Conservation (phyloP, 2,797 vertebrate species). For the Tragelaphus oryx region DNA sequence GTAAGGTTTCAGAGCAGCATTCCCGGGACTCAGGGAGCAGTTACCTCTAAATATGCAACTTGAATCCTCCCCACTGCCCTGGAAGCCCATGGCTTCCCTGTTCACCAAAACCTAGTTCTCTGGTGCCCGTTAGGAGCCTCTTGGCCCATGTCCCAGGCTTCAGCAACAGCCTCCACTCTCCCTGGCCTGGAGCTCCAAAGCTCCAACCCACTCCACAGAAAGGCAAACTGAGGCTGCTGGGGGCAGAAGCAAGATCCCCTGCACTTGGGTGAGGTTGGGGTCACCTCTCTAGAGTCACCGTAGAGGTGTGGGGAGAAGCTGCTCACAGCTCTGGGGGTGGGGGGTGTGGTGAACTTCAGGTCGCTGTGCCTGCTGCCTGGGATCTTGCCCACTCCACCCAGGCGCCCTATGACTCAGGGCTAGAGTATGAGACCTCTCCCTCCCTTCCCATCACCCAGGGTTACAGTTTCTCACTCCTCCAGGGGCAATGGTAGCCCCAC, state of each 20-base stretch:
- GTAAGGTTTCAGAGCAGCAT: not conserved
- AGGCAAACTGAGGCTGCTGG: not conserved
- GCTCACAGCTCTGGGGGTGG: not conserved
- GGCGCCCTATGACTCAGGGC: conserved; percentile 69
- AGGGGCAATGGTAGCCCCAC: not conserved
- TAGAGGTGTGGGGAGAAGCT: not conserved
- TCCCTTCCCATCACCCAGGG: conserved; percentile 22
- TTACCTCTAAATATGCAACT: not conserved
- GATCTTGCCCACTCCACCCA: not conserved
- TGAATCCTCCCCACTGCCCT: not conserved
- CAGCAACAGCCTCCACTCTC: not conserved
- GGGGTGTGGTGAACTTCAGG: not conserved
- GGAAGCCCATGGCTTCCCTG: not conserved
- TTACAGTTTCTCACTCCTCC: conserved; percentile 2
- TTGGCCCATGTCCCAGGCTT: not conserved
- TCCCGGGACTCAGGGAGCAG: not conserved
- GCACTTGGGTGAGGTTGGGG: not conserved
- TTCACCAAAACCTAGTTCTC: not conserved
- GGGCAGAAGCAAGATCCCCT: not conserved
- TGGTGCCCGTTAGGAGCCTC: not conserved
- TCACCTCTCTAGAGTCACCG: not conserved
- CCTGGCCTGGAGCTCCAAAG: not conserved
- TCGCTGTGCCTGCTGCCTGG: not conserved
- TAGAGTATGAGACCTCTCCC: not conserved
- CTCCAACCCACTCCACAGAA: not conserved